Evolutionary conservation across 2,888 invertebrate genomes (phyloP).

Genomic region (Phortica okadai): DNA sequence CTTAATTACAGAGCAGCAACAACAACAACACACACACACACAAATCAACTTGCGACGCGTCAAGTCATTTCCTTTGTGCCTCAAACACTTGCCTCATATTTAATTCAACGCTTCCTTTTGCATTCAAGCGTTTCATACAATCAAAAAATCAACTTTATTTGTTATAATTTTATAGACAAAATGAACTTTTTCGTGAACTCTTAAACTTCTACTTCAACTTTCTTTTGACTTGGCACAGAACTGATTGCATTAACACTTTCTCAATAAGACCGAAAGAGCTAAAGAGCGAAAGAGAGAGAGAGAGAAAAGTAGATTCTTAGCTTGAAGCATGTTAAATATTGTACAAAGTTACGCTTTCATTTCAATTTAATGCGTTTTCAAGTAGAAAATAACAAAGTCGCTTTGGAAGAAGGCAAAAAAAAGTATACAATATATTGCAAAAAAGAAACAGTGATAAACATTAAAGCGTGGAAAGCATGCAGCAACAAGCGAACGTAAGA

Average conservation of each 20-base stretch:
- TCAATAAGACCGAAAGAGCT: constrained; percentile 4
- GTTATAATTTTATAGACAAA: not conserved
- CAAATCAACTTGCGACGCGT: constrained; percentile 5
- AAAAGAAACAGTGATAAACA: constrained; percentile 1
- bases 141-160: no score
- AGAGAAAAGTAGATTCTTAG: constrained; percentile 32
- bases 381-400: constrained; percentile 40
- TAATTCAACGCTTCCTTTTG: constrained; percentile 21
- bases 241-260: constrained; percentile 37
- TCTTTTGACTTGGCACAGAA: no score
- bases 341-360: constrained; percentile 65
- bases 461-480: not conserved
- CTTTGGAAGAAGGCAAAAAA: not conserved
- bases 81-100: not conserved
- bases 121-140: no score
- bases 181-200: not conserved
- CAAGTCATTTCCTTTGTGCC: constrained; percentile 25
- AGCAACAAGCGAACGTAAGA: not conserved
- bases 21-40: not conserved
- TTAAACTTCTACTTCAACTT: no score
- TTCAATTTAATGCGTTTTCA: constrained; percentile 65
- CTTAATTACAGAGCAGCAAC: constrained; percentile 61
- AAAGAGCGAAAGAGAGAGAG: not conserved
- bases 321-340: constrained; percentile 37
- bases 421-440: constrained; percentile 1